Evolutionary conservation across 2,113 vertebrate species (phyloP).

Genomic region (Atractosteus spatula): DNA sequence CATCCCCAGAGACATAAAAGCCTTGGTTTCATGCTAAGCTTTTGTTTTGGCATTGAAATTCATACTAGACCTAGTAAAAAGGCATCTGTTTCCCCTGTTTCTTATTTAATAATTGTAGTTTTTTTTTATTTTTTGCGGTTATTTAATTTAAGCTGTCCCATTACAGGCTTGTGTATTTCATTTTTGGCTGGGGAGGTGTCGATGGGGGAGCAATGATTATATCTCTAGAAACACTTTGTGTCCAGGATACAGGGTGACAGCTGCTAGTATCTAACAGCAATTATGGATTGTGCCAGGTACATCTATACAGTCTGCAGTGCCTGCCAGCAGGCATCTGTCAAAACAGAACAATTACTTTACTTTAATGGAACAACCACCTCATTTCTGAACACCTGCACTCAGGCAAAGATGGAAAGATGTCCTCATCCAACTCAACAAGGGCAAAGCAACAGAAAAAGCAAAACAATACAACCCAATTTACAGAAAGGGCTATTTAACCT

Average conservation of each 20-base stretch:
- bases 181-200: not conserved
- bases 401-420: too few relatives aligned
- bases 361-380: not conserved
- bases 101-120: too few relatives aligned
- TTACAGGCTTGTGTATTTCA: not conserved
- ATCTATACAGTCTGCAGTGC: not conserved
- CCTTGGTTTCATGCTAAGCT: too few relatives aligned
- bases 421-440: not conserved
- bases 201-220: too few relatives aligned
- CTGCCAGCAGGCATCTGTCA: not conserved
- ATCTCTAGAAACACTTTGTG: not conserved
- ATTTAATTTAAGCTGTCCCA: constrained; percentile 15
- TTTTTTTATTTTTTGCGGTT: too few relatives aligned
- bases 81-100: too few relatives aligned
- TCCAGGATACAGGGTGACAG: not conserved
- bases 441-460: not conserved
- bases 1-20: too few relatives aligned
- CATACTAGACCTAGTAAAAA: too few relatives aligned
- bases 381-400: too few relatives aligned
- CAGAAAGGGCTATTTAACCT: not conserved
- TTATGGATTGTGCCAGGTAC: not conserved
- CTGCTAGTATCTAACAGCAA: too few relatives aligned
- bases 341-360: not conserved
- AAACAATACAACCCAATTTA: not conserved
- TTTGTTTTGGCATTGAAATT: too few relatives aligned